phyloP scores from a whole-genome alignment of 2,888 invertebrate species.

The Boloria euphrosyne region DNA sequence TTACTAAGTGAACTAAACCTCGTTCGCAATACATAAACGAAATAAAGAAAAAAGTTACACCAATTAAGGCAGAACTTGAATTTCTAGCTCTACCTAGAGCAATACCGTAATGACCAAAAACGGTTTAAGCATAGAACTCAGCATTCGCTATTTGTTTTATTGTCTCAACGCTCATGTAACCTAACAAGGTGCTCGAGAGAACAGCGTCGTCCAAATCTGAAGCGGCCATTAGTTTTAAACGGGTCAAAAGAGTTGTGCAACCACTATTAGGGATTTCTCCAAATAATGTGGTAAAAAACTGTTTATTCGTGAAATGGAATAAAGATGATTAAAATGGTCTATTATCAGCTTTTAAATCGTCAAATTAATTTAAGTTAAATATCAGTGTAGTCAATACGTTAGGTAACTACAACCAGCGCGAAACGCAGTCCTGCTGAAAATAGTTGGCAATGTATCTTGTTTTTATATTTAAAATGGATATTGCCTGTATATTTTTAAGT shows the following conservation, averaged over 20 bases:
- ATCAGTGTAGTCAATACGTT: too few species aligned
- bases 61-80: not conserved
- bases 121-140: slow-evolving; percentile 3
- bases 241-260: slow-evolving; percentile 38
- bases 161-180: slow-evolving; percentile 24
- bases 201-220: slow-evolving; percentile 37
- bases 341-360: too few species aligned
- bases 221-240: slow-evolving; percentile 45
- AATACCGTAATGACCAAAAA: slow-evolving; percentile 10
- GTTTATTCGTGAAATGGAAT: not conserved
- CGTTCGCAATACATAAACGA: not conserved
- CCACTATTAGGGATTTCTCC: slow-evolving; percentile 14
- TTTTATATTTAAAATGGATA: too few species aligned
- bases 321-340: too few species aligned
- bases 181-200: slow-evolving; percentile 42
- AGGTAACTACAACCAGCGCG: too few species aligned
- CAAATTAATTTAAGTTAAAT: too few species aligned
- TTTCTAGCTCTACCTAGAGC: not conserved
- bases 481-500: too few species aligned
- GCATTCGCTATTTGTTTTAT: slow-evolving; percentile 14
- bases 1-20: too few species aligned
- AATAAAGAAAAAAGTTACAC: not conserved
- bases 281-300: slow-evolving; percentile 7
- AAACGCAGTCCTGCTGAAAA: too few species aligned
- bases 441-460: too few species aligned